These are phyloP conservation scores for Nothobranchius furzeri DNA, from an alignment of 2,113 vertebrate species.

Conservation along the genomic window DNA sequence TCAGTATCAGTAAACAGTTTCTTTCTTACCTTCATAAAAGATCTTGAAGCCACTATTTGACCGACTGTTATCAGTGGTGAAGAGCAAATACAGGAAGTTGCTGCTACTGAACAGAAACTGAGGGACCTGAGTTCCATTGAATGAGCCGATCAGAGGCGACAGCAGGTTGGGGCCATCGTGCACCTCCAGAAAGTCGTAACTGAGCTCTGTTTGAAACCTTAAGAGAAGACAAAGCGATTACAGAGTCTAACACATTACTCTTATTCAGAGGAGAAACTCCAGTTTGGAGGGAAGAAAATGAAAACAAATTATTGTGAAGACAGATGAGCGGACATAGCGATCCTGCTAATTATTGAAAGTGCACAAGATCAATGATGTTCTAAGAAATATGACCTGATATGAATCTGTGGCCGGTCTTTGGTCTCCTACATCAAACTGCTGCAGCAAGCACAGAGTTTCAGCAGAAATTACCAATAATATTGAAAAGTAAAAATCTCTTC, in stretches of 20 bases:
- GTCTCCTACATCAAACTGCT: slow-evolving; percentile 20
- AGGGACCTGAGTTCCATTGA: slow-evolving; percentile 96
- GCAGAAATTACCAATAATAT: slow-evolving; percentile 18
- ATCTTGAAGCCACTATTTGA: slow-evolving; percentile 98
- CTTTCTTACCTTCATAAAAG: slow-evolving; percentile 90
- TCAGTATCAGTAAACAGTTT: neutral
- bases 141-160: slow-evolving; percentile 93
- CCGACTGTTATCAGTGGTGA: slow-evolving; percentile 98
- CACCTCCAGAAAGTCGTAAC: slow-evolving; percentile 97
- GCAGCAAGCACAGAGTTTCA: slow-evolving; percentile 4
- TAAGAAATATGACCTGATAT: slow-evolving; percentile 36
- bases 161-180: slow-evolving; percentile 94
- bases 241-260: neutral
- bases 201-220: slow-evolving; percentile 98
- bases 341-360: slow-evolving; percentile 29
- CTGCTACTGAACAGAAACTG: slow-evolving; percentile 95
- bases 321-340: slow-evolving; percentile 22
- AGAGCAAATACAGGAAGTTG: slow-evolving; percentile 94
- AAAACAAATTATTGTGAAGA: slow-evolving; percentile 10
- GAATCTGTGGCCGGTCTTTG: slow-evolving; percentile 19
- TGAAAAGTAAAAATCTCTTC: slow-evolving; percentile 3
- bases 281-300: slow-evolving; percentile 15
- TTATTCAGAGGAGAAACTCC: slow-evolving; percentile 2
- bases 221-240: slow-evolving; percentile 26
- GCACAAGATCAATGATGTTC: slow-evolving; percentile 38